phyloP scores from a whole-genome alignment of 2,888 invertebrate genomes.

The Xestia rhomboidea region DNA sequence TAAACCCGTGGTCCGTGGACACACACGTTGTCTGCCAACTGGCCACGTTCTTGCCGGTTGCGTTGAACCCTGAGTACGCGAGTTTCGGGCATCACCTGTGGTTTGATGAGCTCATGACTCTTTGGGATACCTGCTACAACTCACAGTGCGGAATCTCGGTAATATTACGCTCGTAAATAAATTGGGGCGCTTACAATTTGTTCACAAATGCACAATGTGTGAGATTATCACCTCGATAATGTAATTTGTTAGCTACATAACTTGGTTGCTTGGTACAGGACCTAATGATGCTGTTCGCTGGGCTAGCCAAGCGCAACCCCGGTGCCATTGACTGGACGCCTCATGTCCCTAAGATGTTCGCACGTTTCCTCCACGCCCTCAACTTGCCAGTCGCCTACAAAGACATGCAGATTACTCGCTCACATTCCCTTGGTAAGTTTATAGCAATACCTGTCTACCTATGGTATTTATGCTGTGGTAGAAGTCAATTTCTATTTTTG shows the following conservation, averaged over 20 bases:
- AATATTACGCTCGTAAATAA: slow-evolving; percentile 57
- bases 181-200: neutral
- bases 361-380: slow-evolving; percentile 93
- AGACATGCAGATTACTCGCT: slow-evolving; percentile 91
- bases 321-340: slow-evolving; percentile 97
- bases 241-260: neutral
- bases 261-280: slow-evolving; percentile 85
- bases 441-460: slow-evolving; percentile 3
- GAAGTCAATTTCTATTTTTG: slow-evolving; percentile 14
- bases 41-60: slow-evolving; percentile 94
- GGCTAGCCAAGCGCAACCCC: slow-evolving; percentile 93
- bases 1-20: slow-evolving; percentile 93
- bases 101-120: slow-evolving; percentile 94
- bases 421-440: slow-evolving; percentile 86
- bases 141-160: slow-evolving; percentile 91
- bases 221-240: neutral
- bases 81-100: slow-evolving; percentile 93
- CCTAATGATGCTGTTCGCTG: slow-evolving; percentile 93
- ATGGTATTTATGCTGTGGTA: neutral
- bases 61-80: slow-evolving; percentile 91
- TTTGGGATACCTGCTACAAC: slow-evolving; percentile 95
- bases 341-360: slow-evolving; percentile 94
- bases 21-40: slow-evolving; percentile 91
- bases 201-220: neutral
- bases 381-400: slow-evolving; percentile 95